A percentile compares a stretch with the other conserved stretches of the same genome.
Conservation (phyloP, 2,888 invertebrate species). For the Isoperla grammatica region DNA sequence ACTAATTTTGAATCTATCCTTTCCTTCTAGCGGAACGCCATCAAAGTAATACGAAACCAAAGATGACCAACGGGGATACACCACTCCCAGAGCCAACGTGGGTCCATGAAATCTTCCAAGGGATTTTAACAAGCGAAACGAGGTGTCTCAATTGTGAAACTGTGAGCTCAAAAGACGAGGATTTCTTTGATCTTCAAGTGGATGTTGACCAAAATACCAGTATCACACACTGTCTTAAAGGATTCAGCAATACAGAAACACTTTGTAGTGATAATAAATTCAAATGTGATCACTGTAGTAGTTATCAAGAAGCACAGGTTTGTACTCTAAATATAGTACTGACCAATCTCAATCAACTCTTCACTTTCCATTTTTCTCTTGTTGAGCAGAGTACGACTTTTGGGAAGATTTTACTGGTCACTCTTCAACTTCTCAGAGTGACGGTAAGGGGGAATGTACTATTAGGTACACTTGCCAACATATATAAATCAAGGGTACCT, state of each 20-base stretch:
- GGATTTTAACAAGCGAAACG: conserved; percentile 98
- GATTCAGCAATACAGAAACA: conserved; percentile 98
- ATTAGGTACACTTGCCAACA: no score
- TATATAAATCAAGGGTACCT: no score
- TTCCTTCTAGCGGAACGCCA: conserved; percentile 62
- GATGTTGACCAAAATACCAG: conserved; percentile 99
- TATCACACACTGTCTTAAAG: conserved; percentile 95
- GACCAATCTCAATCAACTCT: conserved; percentile 8
- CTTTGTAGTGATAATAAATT: conserved; percentile 99
- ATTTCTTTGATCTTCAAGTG: conserved; percentile 98
- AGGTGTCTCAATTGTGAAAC: conserved; percentile 99
- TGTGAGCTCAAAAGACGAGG: conserved; percentile 97
- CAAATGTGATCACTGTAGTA: conserved; percentile 98
- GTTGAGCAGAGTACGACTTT: not conserved
- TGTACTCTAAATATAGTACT: conserved; percentile 16
- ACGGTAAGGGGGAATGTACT: no score
- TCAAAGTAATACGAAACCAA: conserved; percentile 56
- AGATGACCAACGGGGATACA: conserved; percentile 47
- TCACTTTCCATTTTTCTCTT: not conserved
- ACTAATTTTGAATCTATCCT: no score
- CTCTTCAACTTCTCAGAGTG: no score
- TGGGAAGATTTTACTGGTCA: not conserved
- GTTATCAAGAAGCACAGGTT: conserved; percentile 96
- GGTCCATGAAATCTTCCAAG: conserved; percentile 99
- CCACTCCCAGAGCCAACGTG: conserved; percentile 84